Conservation (phyloP, 2,888 invertebrate genomes). For the Drosophila algonquin region DNA sequence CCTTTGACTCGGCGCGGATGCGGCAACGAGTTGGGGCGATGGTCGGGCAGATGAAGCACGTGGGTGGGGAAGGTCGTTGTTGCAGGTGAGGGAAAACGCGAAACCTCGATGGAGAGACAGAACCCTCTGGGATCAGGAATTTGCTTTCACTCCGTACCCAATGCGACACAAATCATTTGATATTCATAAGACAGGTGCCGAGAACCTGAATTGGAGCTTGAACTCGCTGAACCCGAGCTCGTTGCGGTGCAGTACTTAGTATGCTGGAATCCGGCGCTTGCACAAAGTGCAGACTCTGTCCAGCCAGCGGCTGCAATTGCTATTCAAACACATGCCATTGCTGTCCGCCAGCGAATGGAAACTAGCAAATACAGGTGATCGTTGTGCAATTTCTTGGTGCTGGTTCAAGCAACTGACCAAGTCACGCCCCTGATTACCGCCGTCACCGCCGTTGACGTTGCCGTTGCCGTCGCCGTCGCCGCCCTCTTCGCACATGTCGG, state of each 20-base stretch:
- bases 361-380: slow-evolving; percentile 1
- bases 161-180: slow-evolving; percentile 39
- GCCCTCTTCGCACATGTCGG: slow-evolving; percentile 7
- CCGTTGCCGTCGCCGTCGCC: slow-evolving; percentile 3
- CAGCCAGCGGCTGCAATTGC: slow-evolving; percentile 23
- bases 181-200: slow-evolving; percentile 34
- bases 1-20: slow-evolving; percentile 16
- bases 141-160: background rate
- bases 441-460: background rate
- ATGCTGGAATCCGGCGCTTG: slow-evolving; percentile 25
- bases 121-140: slow-evolving; percentile 3
- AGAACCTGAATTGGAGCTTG: slow-evolving; percentile 29
- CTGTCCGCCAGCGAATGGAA: background rate
- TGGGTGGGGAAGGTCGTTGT: background rate
- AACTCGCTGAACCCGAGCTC: slow-evolving; percentile 26
- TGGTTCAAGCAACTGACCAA: slow-evolving; percentile 13
- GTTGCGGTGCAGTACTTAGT: background rate
- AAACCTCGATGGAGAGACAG: background rate
- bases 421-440: slow-evolving; percentile 28
- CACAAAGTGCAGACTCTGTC: slow-evolving; percentile 35
- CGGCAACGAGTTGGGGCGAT: too few species aligned
- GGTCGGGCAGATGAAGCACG: background rate
- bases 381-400: slow-evolving; percentile 13
- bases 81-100: slow-evolving; percentile 11
- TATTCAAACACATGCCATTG: slow-evolving; percentile 14